Conservation (phyloP, 2,797 vertebrate genomes). For the Sphaeramia orbicularis region DNA sequence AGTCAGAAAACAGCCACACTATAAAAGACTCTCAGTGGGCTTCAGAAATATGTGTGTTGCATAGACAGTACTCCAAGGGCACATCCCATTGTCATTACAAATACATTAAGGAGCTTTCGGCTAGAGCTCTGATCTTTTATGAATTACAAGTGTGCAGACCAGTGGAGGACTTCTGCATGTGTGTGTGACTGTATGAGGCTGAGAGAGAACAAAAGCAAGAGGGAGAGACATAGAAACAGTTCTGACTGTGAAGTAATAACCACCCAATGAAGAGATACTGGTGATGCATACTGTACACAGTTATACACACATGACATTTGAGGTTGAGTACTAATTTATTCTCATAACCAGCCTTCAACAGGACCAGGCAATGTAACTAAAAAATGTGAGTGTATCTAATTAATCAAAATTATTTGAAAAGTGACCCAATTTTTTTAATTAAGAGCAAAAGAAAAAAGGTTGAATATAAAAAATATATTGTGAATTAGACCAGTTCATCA, state of each 20-base stretch:
- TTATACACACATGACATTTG: no score
- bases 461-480: no score
- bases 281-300: no score
- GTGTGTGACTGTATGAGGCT: neutral
- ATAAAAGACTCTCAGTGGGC: slow-evolving; percentile 15
- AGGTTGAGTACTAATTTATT: no score
- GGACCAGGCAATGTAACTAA: no score
- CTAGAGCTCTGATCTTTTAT: slow-evolving; percentile 37
- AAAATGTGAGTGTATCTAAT: no score
- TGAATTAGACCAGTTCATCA: no score
- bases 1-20: slow-evolving; percentile 28
- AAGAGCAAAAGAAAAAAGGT: no score
- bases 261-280: no score
- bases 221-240: neutral
- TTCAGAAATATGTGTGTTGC: neutral
- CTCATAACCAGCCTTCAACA: no score
- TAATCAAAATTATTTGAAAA: no score
- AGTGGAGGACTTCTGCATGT: slow-evolving; percentile 6
- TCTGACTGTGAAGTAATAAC: neutral
- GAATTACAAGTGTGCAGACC: slow-evolving; percentile 34
- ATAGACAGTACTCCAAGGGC: slow-evolving; percentile 2
- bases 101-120: slow-evolving; percentile 29
- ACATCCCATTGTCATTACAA: slow-evolving; percentile 32
- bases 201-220: neutral
- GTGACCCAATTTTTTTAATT: no score